A percentile compares a stretch with the other conserved stretches of the same genome.
Evolutionary conservation across 2,888 invertebrate genomes (phyloP).

Genomic region (Lasioglossum marginatum): DNA sequence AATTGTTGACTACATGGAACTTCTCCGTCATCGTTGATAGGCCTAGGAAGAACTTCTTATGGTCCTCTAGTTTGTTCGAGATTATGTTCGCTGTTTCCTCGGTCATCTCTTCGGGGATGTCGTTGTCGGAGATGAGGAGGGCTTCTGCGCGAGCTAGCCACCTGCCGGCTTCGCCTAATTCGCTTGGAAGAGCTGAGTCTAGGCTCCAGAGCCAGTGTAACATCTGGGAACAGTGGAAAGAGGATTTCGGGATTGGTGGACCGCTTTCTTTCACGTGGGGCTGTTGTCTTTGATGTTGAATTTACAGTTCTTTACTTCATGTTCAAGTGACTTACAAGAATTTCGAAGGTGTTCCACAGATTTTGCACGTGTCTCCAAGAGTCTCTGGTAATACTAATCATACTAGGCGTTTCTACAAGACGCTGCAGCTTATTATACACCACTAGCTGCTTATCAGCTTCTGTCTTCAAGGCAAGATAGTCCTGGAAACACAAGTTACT

Average conservation of each 20-base stretch:
- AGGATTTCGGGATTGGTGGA: neutral
- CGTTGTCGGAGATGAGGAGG: conserved; percentile 90
- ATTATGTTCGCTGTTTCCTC: conserved; percentile 95
- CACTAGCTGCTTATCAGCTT: conserved; percentile 90
- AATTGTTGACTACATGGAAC: conserved; percentile 90
- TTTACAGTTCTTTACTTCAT: too few species aligned
- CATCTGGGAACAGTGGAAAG: conserved; percentile 85
- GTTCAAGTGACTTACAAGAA: conserved; percentile 79
- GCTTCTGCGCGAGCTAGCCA: conserved; percentile 96
- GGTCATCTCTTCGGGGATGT: conserved; percentile 93
- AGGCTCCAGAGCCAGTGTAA: conserved; percentile 95
- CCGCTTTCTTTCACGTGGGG: neutral
- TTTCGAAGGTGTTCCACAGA: conserved; percentile 92
- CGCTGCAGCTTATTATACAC: conserved; percentile 92
- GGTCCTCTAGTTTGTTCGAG: conserved; percentile 94
- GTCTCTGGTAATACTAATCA: conserved; percentile 92
- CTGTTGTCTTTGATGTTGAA: too few species aligned
- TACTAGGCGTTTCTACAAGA: conserved; percentile 92
- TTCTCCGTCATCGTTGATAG: conserved; percentile 91
- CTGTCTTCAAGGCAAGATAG: conserved; percentile 91
- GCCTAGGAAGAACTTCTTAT: conserved; percentile 95
- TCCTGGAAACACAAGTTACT: conserved; percentile 85
- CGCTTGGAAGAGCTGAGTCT: conserved; percentile 94
- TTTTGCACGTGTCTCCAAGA: conserved; percentile 94
- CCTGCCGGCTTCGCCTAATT: conserved; percentile 93